Conservation (phyloP, 2,113 vertebrate genomes). For the Lucifuga dentata region DNA sequence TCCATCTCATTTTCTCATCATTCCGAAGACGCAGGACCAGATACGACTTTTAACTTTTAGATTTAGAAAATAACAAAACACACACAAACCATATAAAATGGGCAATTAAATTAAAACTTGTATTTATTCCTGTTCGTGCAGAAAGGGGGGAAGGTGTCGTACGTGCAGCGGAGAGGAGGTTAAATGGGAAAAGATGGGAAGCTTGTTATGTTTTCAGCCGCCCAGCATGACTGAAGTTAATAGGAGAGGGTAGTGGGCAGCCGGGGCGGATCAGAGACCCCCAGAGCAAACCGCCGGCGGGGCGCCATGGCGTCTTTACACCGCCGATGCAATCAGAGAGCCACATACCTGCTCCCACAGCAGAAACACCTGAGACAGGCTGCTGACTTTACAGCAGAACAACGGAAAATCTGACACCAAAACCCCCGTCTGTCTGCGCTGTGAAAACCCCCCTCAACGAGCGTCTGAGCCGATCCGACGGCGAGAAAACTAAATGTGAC, state of each 20-base stretch:
- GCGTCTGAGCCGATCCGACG: neutral
- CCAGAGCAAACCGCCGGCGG: conserved; percentile 37
- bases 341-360: conserved; percentile 22
- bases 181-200: conserved; percentile 48
- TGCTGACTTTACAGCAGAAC: conserved; percentile 1
- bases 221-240: conserved; percentile 66
- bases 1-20: conserved; percentile 72
- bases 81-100: neutral
- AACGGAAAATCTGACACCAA: conserved; percentile 4
- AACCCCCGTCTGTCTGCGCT: conserved; percentile 1
- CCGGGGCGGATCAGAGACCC: conserved; percentile 54
- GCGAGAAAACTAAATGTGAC: neutral
- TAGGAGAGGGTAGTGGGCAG: conserved; percentile 63
- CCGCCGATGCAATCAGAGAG: conserved; percentile 44
- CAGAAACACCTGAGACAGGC: conserved; percentile 36
- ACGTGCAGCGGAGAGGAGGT: conserved; percentile 36
- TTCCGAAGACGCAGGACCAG: conserved; percentile 2
- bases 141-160: conserved; percentile 28
- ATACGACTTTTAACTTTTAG: conserved; percentile 40
- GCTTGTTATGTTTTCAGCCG: conserved; percentile 43
- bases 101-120: conserved; percentile 1
- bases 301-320: conserved; percentile 37
- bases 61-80: neutral
- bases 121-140: conserved; percentile 18
- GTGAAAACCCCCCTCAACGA: neutral